These are phyloP conservation scores for Pseudomyrmex flavicornis DNA, from an alignment of 1,140 invertebrate genomes.

Conservation along the genomic window DNA sequence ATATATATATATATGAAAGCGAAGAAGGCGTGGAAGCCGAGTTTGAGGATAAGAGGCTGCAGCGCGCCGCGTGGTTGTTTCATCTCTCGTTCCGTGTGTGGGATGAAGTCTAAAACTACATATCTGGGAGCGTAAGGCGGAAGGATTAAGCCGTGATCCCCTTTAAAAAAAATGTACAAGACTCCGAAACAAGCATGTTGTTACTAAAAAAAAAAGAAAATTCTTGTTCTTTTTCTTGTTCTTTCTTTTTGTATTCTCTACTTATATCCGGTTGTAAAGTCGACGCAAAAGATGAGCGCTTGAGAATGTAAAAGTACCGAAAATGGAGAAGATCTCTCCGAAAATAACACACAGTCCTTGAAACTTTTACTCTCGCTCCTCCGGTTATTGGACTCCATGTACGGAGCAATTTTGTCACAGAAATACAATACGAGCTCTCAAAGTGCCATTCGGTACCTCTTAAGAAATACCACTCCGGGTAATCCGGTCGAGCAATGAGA, in stretches of 20 bases:
- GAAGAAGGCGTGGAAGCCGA: slow-evolving; percentile 3
- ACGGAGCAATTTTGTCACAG: background rate
- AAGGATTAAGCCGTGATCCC: background rate
- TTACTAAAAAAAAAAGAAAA: background rate
- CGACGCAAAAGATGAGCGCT: background rate
- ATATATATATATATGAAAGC: background rate
- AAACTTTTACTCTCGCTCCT: slow-evolving; percentile 33
- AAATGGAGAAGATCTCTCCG: background rate
- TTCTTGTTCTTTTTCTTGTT: background rate
- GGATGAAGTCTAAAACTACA: background rate
- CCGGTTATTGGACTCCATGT: background rate
- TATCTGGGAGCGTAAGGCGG: background rate
- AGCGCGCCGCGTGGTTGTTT: slow-evolving; percentile 1
- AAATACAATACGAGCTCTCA: background rate
- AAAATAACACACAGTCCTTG: slow-evolving; percentile 4
- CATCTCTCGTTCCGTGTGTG: background rate
- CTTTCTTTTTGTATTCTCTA: no score
- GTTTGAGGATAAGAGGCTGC: background rate
- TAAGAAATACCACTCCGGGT: slow-evolving; percentile 35
- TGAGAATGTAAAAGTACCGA: no score
- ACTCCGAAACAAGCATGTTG: no score
- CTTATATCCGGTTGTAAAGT: background rate
- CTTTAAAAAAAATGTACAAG: background rate
- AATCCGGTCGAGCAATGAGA: slow-evolving; percentile 33
- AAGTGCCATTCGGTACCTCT: slow-evolving; percentile 8